These are phyloP conservation scores for Ypsolopha sequella DNA, from an alignment of 2,888 invertebrate genomes.

Conservation along the genomic window DNA sequence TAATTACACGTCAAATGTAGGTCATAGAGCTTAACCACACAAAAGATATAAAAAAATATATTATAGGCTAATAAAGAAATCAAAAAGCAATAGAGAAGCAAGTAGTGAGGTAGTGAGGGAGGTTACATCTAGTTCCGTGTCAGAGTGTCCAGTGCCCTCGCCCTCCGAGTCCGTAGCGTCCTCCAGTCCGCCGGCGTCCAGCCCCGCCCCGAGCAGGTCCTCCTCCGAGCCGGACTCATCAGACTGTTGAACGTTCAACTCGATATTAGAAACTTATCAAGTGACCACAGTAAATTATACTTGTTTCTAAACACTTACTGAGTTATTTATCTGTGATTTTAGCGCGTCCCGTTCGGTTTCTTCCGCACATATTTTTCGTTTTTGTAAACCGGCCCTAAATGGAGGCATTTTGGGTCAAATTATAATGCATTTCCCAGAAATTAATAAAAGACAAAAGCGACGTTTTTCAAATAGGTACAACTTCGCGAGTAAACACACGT, in stretches of 20 bases:
- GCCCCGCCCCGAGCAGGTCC: constrained; percentile 30
- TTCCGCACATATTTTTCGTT: constrained; percentile 34
- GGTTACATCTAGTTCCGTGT: constrained; percentile 55
- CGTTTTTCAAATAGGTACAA: no score
- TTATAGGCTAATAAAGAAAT: no score
- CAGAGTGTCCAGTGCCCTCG: constrained; percentile 54
- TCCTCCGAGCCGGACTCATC: constrained; percentile 20
- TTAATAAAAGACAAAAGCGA: background rate
- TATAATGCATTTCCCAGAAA: background rate
- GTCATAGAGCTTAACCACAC: no score
- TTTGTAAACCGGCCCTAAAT: constrained; percentile 42
- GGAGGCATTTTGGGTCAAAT: constrained; percentile 42
- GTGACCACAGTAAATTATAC: background rate
- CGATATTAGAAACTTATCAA: background rate
- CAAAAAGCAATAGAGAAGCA: no score
- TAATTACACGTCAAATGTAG: no score
- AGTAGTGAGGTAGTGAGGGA: background rate
- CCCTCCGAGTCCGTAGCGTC: constrained; percentile 50
- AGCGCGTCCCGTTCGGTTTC: constrained; percentile 12
- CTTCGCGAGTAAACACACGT: constrained; percentile 3
- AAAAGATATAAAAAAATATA: no score
- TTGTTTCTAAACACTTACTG: constrained; percentile 15
- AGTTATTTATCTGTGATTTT: constrained; percentile 19
- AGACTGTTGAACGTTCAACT: background rate
- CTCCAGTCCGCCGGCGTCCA: constrained; percentile 23